Percentiles rank a stretch among this genome's conserved stretches.
phyloP scores from a whole-genome alignment of 2,113 vertebrate species.

The Bubo scandiacus region DNA sequence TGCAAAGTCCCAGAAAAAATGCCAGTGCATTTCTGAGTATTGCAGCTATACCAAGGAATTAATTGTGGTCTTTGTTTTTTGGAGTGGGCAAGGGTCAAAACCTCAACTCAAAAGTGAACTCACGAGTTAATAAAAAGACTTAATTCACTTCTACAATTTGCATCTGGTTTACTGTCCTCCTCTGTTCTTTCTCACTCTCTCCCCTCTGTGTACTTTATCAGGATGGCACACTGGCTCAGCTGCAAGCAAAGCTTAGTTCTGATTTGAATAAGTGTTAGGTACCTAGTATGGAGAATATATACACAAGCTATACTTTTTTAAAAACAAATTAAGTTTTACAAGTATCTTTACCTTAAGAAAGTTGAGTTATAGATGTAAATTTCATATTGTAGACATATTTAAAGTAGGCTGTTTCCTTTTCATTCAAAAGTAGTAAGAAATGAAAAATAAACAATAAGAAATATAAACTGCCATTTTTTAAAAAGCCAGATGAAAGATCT shows the following conservation, averaged over 20 bases:
- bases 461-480: neutral
- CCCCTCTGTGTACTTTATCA: neutral
- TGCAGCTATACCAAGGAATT: neutral
- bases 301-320: neutral
- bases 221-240: neutral
- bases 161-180: neutral
- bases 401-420: neutral
- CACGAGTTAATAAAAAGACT: accelerated
- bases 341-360: neutral
- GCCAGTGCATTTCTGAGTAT: neutral
- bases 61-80: neutral
- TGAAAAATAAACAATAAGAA: neutral
- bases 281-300: neutral
- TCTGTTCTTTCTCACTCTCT: neutral
- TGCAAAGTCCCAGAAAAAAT: neutral
- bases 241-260: neutral
- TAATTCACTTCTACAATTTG: neutral
- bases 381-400: neutral
- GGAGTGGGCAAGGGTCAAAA: neutral
- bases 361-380: neutral
- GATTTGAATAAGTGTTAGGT: neutral
- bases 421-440: neutral
- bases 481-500: neutral
- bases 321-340: neutral
- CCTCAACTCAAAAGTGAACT: neutral